Conservation (phyloP, 2,113 vertebrate species). For the Myrmecobius fasciatus region DNA sequence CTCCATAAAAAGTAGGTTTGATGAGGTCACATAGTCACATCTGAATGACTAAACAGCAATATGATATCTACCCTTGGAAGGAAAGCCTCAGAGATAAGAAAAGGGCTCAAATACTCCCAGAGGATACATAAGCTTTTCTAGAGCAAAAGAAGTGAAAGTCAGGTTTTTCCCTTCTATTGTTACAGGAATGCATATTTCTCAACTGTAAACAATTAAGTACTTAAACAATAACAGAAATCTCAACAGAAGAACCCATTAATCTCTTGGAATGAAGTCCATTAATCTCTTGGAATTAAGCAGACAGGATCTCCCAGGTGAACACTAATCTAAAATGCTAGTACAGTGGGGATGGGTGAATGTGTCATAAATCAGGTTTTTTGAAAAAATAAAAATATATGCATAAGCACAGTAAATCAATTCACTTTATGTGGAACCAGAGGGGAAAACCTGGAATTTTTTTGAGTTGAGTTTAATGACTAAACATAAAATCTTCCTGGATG, state of each 20-base stretch:
- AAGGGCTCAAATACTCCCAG: neutral
- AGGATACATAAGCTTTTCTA: neutral
- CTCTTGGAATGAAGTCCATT: constrained; percentile 25
- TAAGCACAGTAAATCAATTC: neutral
- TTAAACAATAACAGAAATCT: constrained; percentile 47
- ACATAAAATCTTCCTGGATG: constrained; percentile 15
- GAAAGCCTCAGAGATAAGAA: neutral
- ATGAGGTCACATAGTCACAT: neutral
- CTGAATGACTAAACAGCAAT: neutral
- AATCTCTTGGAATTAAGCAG: constrained; percentile 34
- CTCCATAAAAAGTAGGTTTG: neutral
- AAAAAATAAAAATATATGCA: constrained; percentile 22
- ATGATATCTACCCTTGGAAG: constrained; percentile 7
- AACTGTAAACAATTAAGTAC: constrained; percentile 46
- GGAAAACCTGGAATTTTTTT: constrained; percentile 25
- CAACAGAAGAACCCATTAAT: constrained; percentile 19
- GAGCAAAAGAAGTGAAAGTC: constrained; percentile 29
- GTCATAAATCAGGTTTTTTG: constrained; percentile 48
- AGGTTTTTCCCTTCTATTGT: constrained; percentile 36
- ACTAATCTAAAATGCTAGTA: constrained; percentile 3
- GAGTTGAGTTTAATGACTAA: constrained; percentile 5
- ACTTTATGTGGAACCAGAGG: constrained; percentile 33
- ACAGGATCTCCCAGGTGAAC: constrained; percentile 17
- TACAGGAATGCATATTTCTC: constrained; percentile 13
- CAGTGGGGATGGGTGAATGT: neutral